Evolutionary conservation across 1,140 invertebrate species (phyloP).

Genomic region (Thaumetopoea pityocampa): DNA sequence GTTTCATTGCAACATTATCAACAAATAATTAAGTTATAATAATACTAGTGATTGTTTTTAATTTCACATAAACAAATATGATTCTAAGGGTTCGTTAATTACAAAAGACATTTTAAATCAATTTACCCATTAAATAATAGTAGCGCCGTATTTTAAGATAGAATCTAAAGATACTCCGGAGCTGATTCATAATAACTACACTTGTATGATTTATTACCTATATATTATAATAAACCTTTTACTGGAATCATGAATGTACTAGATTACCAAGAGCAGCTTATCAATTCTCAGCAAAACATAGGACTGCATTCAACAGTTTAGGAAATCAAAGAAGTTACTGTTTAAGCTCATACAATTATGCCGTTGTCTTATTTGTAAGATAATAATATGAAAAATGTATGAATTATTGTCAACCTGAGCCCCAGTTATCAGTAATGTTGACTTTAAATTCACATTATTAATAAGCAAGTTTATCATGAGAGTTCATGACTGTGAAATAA

Average conservation of each 20-base stretch:
- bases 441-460: conserved; percentile 7
- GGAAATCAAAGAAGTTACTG: conserved; percentile 11
- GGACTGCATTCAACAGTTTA: background rate
- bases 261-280: too few species aligned
- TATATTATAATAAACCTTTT: background rate
- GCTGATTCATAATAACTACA: too few species aligned
- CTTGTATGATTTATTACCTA: background rate
- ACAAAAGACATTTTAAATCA: too few species aligned
- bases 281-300: conserved; percentile 7
- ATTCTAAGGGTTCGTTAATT: too few species aligned
- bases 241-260: conserved; percentile 2
- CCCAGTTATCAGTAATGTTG: conserved; percentile 9
- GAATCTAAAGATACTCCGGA: too few species aligned
- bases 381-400: conserved; percentile 9
- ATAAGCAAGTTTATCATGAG: conserved; percentile 6
- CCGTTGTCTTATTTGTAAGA: conserved; percentile 12
- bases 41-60: too few species aligned
- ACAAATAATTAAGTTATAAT: too few species aligned
- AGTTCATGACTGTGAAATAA: background rate
- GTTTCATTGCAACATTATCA: too few species aligned
- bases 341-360: conserved; percentile 1
- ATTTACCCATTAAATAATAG: too few species aligned
- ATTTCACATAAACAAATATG: too few species aligned
- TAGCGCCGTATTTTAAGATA: too few species aligned
- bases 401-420: conserved; percentile 8